Percentiles rank a stretch among this genome's conserved stretches.
Evolutionary conservation across 2,797 vertebrate species (phyloP).

Genomic region (Esox lucius): DNA sequence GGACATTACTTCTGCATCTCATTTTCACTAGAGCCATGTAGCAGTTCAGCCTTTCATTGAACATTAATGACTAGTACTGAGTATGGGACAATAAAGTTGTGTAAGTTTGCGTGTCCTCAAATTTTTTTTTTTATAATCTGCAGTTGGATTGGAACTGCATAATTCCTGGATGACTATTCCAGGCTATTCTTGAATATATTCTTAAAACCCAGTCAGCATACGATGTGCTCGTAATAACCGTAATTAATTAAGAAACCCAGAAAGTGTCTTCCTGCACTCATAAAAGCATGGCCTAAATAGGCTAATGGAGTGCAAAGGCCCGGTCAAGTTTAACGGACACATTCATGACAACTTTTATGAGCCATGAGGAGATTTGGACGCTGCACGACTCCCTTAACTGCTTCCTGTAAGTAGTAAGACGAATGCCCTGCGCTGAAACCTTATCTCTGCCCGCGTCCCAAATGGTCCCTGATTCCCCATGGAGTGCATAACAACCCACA

Average conservation of each 20-base stretch:
- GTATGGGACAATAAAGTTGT: background rate
- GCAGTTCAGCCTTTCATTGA: background rate
- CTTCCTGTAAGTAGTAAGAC: constrained; percentile 52
- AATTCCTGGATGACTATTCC: background rate
- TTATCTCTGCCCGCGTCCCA: constrained; percentile 3
- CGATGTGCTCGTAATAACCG: constrained; percentile 30
- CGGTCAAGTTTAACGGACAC: constrained; percentile 37
- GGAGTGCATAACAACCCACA: background rate
- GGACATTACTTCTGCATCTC: constrained; percentile 22
- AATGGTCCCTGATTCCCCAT: background rate
- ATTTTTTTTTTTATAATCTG: too few species aligned
- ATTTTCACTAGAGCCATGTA: constrained; percentile 21
- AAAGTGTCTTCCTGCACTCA: constrained; percentile 24
- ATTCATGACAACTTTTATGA: constrained; percentile 45
- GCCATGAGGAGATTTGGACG: constrained; percentile 23
- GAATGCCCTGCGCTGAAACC: constrained; percentile 21
- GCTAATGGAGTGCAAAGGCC: constrained; percentile 34
- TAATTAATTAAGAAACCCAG: constrained; percentile 40
- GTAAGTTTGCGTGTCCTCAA: background rate
- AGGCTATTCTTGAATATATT: background rate
- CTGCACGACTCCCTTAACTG: constrained; percentile 49
- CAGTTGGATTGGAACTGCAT: background rate
- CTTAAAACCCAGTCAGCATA: constrained; percentile 22
- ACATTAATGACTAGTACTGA: constrained; percentile 9
- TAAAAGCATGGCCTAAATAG: constrained; percentile 24